These are phyloP conservation scores for Papilio polytes DNA, from an alignment of 1,140 invertebrate genomes.

Conservation along the genomic window DNA sequence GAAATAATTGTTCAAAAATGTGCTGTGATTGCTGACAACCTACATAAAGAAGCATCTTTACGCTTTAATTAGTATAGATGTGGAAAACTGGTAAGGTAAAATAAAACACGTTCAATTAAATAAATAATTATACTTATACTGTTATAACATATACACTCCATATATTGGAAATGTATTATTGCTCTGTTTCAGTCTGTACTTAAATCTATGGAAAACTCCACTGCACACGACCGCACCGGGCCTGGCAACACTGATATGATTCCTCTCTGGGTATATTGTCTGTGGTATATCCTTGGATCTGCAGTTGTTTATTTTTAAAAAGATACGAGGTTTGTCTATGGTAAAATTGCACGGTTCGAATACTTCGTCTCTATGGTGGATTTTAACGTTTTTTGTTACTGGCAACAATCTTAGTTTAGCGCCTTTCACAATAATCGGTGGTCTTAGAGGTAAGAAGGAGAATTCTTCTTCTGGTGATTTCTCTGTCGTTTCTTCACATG, in stretches of 20 bases:
- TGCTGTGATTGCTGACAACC: too few relatives aligned
- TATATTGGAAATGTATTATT: constrained; percentile 67
- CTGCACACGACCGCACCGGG: constrained; percentile 55
- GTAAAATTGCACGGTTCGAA: constrained; percentile 64
- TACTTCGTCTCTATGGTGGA: constrained; percentile 53
- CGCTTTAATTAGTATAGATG: too few relatives aligned
- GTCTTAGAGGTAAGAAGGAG: constrained; percentile 54
- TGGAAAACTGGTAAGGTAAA: background rate
- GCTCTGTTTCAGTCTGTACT: constrained; percentile 62
- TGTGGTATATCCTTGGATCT: constrained; percentile 52
- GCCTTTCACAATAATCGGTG: constrained; percentile 55
- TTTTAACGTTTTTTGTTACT: constrained; percentile 35
- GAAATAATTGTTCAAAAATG: too few relatives aligned
- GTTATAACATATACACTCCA: constrained; percentile 70
- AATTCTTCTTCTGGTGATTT: constrained; percentile 61
- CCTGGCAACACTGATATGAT: constrained; percentile 42
- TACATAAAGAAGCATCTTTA: too few relatives aligned
- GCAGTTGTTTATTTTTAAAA: constrained; percentile 70
- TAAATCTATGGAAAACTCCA: constrained; percentile 72
- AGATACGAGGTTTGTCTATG: constrained; percentile 47
- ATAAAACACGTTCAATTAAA: background rate
- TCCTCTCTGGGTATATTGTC: constrained; percentile 30
- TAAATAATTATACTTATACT: constrained; percentile 46
- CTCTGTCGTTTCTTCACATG: constrained; percentile 49
- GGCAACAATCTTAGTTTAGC: constrained; percentile 61